Conservation (phyloP, 2,888 invertebrate genomes). For the Pseudoips prasinana region DNA sequence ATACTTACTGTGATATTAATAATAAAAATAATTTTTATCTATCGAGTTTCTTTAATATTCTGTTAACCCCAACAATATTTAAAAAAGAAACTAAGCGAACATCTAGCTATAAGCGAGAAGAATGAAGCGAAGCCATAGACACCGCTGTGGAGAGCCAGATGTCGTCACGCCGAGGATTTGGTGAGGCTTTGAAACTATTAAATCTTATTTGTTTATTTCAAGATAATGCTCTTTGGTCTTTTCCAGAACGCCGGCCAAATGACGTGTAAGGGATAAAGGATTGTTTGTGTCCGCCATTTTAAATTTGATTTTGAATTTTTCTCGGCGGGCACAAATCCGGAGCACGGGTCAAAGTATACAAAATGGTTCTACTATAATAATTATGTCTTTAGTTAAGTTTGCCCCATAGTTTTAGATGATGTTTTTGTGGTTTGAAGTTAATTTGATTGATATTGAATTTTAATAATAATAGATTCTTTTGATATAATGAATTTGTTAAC, state of each 20-base stretch:
- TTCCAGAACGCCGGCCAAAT: conserved; percentile 50
- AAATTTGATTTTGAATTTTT: conserved; percentile 6
- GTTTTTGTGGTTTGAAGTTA: conserved; percentile 31
- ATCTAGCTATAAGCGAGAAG: conserved; percentile 35
- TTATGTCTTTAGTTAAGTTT: conserved; percentile 39
- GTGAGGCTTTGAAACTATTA: conserved; percentile 38
- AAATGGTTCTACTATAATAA: conserved; percentile 35
- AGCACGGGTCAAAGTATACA: conserved; percentile 61
- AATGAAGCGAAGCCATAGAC: conserved; percentile 19
- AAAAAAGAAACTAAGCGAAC: conserved; percentile 13
- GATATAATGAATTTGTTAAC: too few species aligned
- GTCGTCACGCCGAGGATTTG: conserved; percentile 39
- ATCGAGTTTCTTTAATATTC: conserved; percentile 38
- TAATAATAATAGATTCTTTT: too few species aligned
- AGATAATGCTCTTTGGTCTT: conserved; percentile 73
- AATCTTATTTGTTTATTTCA: conserved; percentile 37
- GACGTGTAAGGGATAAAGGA: conserved; percentile 29
- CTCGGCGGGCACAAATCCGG: conserved; percentile 36
- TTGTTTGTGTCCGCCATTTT: conserved; percentile 27
- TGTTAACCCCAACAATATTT: conserved; percentile 18
- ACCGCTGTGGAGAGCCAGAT: background rate
- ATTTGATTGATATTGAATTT: background rate
- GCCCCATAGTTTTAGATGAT: conserved; percentile 42
- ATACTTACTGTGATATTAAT: conserved; percentile 34
- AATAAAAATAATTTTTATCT: conserved; percentile 12